Base-by-base conservation (phyloP, 2,113 vertebrate species). In the Pionites leucogaster region DNA sequence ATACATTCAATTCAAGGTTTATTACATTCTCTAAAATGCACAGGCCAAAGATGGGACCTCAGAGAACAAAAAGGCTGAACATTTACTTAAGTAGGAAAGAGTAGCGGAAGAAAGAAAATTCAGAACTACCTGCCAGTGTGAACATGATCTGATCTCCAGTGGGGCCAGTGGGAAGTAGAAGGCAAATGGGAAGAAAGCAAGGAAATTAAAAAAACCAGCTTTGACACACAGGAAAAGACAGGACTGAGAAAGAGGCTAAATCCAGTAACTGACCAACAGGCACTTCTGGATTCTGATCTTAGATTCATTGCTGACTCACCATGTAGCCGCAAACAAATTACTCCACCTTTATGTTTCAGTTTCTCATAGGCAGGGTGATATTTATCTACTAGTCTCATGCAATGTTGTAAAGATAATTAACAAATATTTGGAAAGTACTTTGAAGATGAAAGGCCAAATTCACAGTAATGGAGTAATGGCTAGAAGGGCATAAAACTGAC, bases 331-430 rank as follows among this genome's bases (percentile, higher is more conserved):
- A 4, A 91, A 82, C 86, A 91, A 89, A 55, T 93, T 71, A 65
- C 93, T 96, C 87, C 88, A 91, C 94, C 94, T 93, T 52, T 5
- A n/a, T 39, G 53, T 67, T 92, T 70, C 81, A 85, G 59, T 89
- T 93, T 93, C 85, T 94, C 69, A 82, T 72, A 67, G 90, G 74
- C 74, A 64, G 39, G 47, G 22, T 52, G 28, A 67, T 68, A 60
- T 90, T 94, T 91, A 93, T 90, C 94, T 93, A 64, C 71, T 74
- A 90, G 46, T 84, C 62, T 90, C 67, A 78, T 0, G 15, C 71
- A 90, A 69, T 88, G 90, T 70, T 86, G 85, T 90, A 93, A 93
- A 96, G 93, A 78, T 96, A 92, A 96, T 95, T 91, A 94, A 95
- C 88, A 90, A 75, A 94, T 41, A 74, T 50, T 94, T 89, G 59